Percentiles rank a stretch among this genome's conserved stretches.
Conservation (phyloP, 2,888 invertebrate species). For the Trissolcus japonicus region DNA sequence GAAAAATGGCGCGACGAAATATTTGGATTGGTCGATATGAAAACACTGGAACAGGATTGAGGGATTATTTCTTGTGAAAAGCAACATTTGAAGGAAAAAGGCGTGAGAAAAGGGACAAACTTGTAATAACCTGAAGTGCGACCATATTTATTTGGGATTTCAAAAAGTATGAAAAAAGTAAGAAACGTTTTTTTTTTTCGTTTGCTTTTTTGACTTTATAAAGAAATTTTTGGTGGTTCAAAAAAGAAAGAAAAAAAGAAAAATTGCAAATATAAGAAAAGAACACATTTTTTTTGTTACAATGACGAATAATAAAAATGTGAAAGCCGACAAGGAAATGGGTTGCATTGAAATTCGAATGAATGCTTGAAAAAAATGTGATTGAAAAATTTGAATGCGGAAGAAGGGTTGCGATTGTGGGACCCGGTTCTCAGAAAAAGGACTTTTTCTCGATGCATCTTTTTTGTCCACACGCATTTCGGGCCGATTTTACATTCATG, state of each 20-base stretch:
- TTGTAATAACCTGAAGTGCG: neutral
- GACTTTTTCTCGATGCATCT: slow-evolving; percentile 7
- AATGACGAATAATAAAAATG: neutral
- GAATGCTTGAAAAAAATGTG: slow-evolving; percentile 8
- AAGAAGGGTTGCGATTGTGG: slow-evolving; percentile 35
- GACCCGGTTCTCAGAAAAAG: slow-evolving; percentile 5
- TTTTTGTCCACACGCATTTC: slow-evolving; percentile 7
- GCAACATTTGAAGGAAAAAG: neutral
- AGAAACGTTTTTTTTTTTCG: too few species aligned
- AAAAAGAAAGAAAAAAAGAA: too few species aligned
- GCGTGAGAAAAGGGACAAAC: neutral
- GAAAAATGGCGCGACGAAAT: neutral
- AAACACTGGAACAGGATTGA: slow-evolving; percentile 1
- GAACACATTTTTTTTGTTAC: too few species aligned
- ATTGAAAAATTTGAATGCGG: slow-evolving; percentile 26
- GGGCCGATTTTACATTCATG: slow-evolving; percentile 13
- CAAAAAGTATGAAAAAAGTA: neutral
- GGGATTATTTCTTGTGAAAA: neutral
- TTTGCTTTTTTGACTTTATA: too few species aligned
- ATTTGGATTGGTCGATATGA: neutral
- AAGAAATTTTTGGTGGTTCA: too few species aligned
- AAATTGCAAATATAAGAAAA: too few species aligned
- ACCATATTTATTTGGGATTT: neutral
- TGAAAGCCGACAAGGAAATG: slow-evolving; percentile 4
- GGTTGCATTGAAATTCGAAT: slow-evolving; percentile 7